phyloP scores from a whole-genome alignment of 2,113 vertebrate species.

The Chloebia gouldiae region DNA sequence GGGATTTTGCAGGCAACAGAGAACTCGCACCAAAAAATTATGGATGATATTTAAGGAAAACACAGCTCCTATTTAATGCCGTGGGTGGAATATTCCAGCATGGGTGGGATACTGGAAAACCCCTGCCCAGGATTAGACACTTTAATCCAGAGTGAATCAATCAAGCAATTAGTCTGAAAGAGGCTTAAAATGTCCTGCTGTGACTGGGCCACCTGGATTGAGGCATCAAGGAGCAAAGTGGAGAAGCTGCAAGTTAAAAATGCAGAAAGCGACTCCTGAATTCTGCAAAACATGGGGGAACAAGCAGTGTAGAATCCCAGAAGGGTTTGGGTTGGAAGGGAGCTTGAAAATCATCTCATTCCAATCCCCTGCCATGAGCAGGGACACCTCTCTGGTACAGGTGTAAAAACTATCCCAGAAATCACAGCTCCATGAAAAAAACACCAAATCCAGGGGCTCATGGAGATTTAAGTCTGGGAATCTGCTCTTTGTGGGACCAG shows the following conservation, averaged over 20 bases:
- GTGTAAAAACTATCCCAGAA: background rate
- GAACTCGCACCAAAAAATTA: background rate
- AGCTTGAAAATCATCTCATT: background rate
- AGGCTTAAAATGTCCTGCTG: background rate
- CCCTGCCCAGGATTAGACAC: background rate
- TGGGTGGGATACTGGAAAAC: conserved; percentile 29
- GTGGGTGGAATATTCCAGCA: background rate
- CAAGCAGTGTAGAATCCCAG: background rate
- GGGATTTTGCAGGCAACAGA: background rate
- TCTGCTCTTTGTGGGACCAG: background rate
- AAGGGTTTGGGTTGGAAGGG: background rate
- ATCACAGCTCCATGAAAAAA: background rate
- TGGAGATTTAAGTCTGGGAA: rapidly evolving
- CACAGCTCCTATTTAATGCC: background rate
- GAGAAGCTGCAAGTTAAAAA: background rate
- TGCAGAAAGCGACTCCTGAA: background rate
- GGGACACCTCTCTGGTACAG: background rate
- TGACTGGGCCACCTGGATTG: background rate
- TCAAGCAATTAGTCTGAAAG: background rate
- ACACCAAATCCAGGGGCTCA: too few relatives aligned
- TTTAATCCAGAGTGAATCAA: background rate
- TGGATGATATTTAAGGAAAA: background rate
- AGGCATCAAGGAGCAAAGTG: background rate
- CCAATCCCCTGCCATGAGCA: background rate
- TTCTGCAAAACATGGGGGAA: background rate